These are phyloP conservation scores for Lagria hirta DNA, from an alignment of 2,888 invertebrate genomes.

Conservation along the genomic window DNA sequence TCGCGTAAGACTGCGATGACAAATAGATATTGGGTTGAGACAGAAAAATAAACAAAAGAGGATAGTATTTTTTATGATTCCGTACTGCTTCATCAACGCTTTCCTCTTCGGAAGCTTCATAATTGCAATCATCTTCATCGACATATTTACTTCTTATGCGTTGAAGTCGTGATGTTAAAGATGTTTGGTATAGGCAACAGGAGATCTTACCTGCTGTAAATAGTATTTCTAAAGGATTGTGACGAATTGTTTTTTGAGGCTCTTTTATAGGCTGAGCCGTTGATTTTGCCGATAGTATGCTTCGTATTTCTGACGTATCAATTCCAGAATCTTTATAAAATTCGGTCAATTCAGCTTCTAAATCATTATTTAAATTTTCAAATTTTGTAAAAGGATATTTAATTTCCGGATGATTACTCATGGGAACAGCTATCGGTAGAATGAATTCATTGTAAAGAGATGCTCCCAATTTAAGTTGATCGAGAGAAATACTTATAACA, in stretches of 20 bases:
- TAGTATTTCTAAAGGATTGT: constrained; percentile 60
- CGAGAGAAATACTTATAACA: constrained; percentile 67
- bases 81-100: constrained; percentile 44
- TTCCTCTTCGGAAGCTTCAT: constrained; percentile 54
- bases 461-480: constrained; percentile 65
- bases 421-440: constrained; percentile 40
- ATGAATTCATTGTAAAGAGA: constrained; percentile 54
- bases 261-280: constrained; percentile 34
- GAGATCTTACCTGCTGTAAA: constrained; percentile 64
- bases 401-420: constrained; percentile 34
- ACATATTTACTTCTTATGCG: constrained; percentile 28
- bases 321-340: constrained; percentile 51
- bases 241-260: neutral
- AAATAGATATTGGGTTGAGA: constrained; percentile 61
- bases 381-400: constrained; percentile 44
- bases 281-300: constrained; percentile 45
- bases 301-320: constrained; percentile 50
- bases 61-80: constrained; percentile 46
- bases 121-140: constrained; percentile 46
- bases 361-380: constrained; percentile 31
- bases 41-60: constrained; percentile 56
- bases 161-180: constrained; percentile 23
- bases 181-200: constrained; percentile 56
- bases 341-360: constrained; percentile 36
- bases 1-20: constrained; percentile 45